These are phyloP conservation scores for Lepidocyrtoides sp. DNA, from an alignment of 2,888 invertebrate species.

Conservation along the genomic window DNA sequence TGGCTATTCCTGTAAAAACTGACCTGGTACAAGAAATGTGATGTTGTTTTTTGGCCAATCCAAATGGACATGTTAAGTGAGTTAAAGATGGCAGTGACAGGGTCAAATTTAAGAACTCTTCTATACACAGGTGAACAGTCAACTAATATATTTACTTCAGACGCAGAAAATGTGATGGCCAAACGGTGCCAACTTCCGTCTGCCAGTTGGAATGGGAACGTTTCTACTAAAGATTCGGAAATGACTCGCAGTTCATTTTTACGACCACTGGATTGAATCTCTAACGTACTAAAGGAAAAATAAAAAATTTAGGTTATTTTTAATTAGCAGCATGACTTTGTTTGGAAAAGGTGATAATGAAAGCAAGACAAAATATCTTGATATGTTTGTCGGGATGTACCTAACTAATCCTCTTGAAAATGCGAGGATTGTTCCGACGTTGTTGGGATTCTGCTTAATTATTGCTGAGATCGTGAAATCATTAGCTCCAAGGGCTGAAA, in stretches of 20 bases:
- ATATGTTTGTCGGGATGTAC: constrained; percentile 86
- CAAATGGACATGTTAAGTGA: constrained; percentile 89
- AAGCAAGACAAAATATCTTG: background rate
- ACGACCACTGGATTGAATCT: constrained; percentile 96
- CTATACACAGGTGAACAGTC: constrained; percentile 94
- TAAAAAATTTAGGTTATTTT: background rate
- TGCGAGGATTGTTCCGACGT: constrained; percentile 94
- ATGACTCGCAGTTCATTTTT: constrained; percentile 95
- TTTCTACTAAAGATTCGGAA: constrained; percentile 92
- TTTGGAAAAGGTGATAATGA: no score
- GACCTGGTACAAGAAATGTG: constrained; percentile 96
- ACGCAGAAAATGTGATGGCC: constrained; percentile 93
- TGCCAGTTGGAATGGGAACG: constrained; percentile 95
- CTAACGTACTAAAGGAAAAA: constrained; percentile 91
- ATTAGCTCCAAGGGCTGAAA: constrained; percentile 84
- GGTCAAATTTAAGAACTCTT: constrained; percentile 85
- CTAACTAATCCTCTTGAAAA: constrained; percentile 94
- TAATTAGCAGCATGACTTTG: background rate
- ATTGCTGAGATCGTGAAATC: constrained; percentile 92
- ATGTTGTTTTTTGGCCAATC: constrained; percentile 95
- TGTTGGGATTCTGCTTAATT: constrained; percentile 92
- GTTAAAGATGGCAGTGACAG: constrained; percentile 85
- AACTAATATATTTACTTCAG: constrained; percentile 92
- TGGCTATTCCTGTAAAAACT: constrained; percentile 84
- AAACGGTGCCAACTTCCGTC: constrained; percentile 96